A percentile compares a stretch with the other conserved stretches of the same genome.
Conservation (phyloP, 2,113 vertebrate species). For the Platysteira castanea region DNA sequence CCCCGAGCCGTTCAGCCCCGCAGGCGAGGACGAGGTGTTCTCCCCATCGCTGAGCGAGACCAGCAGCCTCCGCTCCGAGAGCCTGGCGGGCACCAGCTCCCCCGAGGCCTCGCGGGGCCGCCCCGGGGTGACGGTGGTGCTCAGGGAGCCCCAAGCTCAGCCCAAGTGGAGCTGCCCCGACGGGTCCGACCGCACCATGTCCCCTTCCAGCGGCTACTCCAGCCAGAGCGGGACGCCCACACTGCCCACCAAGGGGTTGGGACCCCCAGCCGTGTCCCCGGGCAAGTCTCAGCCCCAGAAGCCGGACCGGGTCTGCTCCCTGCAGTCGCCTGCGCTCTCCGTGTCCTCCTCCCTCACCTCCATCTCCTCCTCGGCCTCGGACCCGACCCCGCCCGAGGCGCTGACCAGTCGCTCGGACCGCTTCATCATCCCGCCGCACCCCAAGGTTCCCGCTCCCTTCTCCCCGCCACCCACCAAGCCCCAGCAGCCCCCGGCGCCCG, state of each 20-base stretch:
- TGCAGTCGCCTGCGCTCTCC: conserved; percentile 79
- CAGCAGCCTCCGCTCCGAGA: conserved; percentile 43
- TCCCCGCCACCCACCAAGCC: conserved; percentile 82
- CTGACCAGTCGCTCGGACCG: conserved; percentile 48
- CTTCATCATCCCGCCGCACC: conserved; percentile 86
- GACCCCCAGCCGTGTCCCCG: conserved; percentile 73
- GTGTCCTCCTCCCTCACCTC: conserved; percentile 87
- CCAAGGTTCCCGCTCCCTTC: conserved; percentile 87
- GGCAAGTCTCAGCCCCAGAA: conserved; percentile 79
- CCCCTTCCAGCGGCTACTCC: conserved; percentile 96
- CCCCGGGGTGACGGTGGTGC: conserved; percentile 6
- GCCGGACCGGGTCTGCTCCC: conserved; percentile 78
- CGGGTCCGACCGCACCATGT: conserved; percentile 87
- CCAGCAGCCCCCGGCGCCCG: conserved; percentile 67
- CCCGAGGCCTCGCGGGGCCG: conserved; percentile 6
- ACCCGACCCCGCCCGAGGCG: conserved; percentile 50
- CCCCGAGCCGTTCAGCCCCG: not conserved
- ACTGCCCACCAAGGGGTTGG: conserved; percentile 79
- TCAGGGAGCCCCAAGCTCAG: conserved; percentile 23
- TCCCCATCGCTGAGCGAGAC: conserved; percentile 29
- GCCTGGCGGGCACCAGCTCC: conserved; percentile 4
- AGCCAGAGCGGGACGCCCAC: conserved; percentile 95
- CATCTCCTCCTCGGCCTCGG: conserved; percentile 81
- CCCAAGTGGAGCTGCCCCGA: conserved; percentile 69
- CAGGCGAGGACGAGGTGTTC: conserved; percentile 51